Percentiles rank a stretch among this genome's conserved stretches.
These are phyloP conservation scores for Cricetomys ansorgei DNA, from an alignment of 2,113 vertebrate species.

Conservation along the genomic window DNA sequence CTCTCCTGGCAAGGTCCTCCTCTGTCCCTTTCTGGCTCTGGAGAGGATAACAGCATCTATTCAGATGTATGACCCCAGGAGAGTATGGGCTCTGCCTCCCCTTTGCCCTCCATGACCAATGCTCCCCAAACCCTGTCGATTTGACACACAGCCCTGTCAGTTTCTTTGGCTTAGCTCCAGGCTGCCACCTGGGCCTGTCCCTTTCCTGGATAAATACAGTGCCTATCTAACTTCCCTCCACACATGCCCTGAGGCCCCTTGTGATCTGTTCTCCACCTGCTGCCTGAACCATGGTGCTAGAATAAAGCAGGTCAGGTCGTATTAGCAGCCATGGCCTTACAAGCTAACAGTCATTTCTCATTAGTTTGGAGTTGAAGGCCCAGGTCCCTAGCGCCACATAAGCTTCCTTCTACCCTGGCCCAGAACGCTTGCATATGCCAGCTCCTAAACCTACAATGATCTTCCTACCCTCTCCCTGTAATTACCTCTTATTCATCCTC, in stretches of 20 bases:
- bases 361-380: not conserved
- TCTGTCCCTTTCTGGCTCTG: not conserved
- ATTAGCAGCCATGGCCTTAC: not conserved
- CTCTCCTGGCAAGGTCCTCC: not conserved
- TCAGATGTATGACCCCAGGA: not conserved
- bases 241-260: not conserved
- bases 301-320: not conserved
- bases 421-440: not conserved
- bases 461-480: not conserved
- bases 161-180: not conserved
- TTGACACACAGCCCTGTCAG: not conserved
- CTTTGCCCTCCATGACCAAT: fast-evolving
- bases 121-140: fast-evolving
- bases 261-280: not conserved
- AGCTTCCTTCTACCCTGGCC: not conserved
- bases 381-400: not conserved
- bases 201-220: not conserved
- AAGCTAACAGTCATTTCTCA: not conserved
- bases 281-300: not conserved
- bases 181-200: not conserved
- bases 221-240: not conserved
- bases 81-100: fast-evolving
- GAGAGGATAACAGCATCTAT: fast-evolving
- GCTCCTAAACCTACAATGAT: not conserved
- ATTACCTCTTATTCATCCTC: not conserved